Evolutionary conservation across 1,140 invertebrate species (phyloP).

Genomic region (Nixonia krombeini): DNA sequence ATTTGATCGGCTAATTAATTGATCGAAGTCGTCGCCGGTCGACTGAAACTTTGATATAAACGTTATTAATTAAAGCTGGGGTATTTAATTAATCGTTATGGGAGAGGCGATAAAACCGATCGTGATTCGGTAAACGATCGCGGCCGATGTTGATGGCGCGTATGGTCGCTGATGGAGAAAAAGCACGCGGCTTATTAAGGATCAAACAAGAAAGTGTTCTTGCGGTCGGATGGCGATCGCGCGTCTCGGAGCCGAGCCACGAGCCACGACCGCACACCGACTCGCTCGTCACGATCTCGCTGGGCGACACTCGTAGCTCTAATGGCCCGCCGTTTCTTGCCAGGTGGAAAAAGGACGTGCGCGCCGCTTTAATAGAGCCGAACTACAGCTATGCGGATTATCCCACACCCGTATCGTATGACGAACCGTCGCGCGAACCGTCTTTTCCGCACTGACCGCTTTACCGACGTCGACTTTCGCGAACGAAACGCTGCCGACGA

Average conservation of each 20-base stretch:
- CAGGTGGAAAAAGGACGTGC: background rate
- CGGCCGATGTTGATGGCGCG: no score
- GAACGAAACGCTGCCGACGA: no score
- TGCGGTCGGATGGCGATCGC: background rate
- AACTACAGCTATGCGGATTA: background rate
- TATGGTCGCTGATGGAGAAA: background rate
- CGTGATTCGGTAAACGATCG: no score
- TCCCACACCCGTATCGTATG: background rate
- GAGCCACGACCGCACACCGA: conserved; percentile 7
- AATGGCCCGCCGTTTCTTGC: conserved; percentile 7
- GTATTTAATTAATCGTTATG: no score
- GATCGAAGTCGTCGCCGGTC: no score
- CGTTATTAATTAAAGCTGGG: no score
- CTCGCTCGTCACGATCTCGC: background rate
- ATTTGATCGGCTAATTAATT: no score
- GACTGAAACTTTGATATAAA: no score
- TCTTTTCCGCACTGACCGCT: no score
- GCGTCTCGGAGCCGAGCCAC: conserved; percentile 1
- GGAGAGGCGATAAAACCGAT: no score
- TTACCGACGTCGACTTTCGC: no score
- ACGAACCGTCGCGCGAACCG: background rate
- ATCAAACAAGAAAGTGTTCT: conserved; percentile 1
- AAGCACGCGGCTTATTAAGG: background rate
- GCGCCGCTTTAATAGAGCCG: conserved; percentile 1
- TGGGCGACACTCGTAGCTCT: conserved; percentile 2